These are phyloP conservation scores for Daboia siamensis DNA, from an alignment of 2,113 vertebrate species.

Conservation along the genomic window DNA sequence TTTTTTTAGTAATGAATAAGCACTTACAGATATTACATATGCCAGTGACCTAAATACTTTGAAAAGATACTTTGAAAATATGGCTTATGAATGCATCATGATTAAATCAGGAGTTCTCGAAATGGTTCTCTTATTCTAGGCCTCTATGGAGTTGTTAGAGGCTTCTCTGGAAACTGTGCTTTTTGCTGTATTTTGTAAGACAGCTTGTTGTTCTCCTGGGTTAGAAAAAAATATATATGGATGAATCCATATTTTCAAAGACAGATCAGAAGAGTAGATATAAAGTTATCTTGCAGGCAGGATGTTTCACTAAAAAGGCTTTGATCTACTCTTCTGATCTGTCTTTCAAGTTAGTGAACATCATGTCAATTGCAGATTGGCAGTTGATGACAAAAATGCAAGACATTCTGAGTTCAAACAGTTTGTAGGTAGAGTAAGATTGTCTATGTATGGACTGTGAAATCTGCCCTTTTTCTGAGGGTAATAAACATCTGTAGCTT, in stretches of 20 bases:
- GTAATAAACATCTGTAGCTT: neutral
- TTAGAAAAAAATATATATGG: neutral
- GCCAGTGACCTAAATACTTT: neutral
- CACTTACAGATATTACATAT: neutral
- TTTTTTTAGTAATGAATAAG: neutral
- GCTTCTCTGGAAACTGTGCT: neutral
- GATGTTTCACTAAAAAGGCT: neutral
- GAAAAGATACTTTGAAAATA: neutral
- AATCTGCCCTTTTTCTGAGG: neutral
- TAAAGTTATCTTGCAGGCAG: neutral
- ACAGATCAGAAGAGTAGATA: neutral
- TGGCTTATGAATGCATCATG: neutral
- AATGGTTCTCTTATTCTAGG: neutral
- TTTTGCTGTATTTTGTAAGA: neutral
- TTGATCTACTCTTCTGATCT: neutral
- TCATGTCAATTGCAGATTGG: neutral
- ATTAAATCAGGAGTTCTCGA: neutral
- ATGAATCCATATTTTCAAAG: neutral
- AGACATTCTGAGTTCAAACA: neutral
- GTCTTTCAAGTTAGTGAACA: neutral
- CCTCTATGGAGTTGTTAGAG: neutral
- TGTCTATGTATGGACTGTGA: neutral
- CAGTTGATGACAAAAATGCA: neutral
- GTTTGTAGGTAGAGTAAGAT: neutral
- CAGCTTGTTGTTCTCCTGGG: neutral